Evolutionary conservation across 1,140 invertebrate genomes (phyloP), one percentile per base, ranked within the genome.

Genomic region (Paralvinella palmiformis): DNA sequence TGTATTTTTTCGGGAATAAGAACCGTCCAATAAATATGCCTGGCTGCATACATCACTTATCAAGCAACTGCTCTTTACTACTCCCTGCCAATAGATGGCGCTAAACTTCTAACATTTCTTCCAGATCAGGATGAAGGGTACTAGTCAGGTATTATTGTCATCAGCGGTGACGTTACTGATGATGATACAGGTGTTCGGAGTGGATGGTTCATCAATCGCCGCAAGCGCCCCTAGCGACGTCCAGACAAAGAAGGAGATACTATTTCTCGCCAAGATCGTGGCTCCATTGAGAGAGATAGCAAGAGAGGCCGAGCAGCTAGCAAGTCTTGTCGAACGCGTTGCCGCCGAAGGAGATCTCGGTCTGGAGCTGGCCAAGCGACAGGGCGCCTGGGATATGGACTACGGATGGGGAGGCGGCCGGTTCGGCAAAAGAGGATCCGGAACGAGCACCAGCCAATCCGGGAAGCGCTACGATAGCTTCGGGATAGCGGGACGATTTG

Each of bases 381-480:
- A 57, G 29, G 55, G 20, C 4, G 10, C 55, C 55, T 57, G 55
- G 55, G 55, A 57, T 31, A 57, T 57, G 55, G 55, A 57, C 32
- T 57, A 57, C 55, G 55, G 55, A 13, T 57, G 55, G 55, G 55
- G 55, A 13, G 55, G 55, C 4, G 55, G 55, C 22, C 10, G 55
- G 32, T 57, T 57, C 20, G 55, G 37, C 37, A 41, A 41, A n/a
- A 41, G 37, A n/a, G 37, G n/a, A 10, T 41, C 37, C 37, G 37
- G 37, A n/a, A 41, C 10, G n/a, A 41, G 37, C 10, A 41, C 37
- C 37, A 13, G 10, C 37, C 10, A 41, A 13, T 41, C 37, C 37
- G n/a, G 55, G n/a, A 57, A 57, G 32, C 10, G 55, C 20, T 24
- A 24, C 20, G 55, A 57, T 20, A 35, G 5, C 32, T 31, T 57